Base-by-base conservation (phyloP, 2,888 invertebrate species). In the Idaea straminata region DNA sequence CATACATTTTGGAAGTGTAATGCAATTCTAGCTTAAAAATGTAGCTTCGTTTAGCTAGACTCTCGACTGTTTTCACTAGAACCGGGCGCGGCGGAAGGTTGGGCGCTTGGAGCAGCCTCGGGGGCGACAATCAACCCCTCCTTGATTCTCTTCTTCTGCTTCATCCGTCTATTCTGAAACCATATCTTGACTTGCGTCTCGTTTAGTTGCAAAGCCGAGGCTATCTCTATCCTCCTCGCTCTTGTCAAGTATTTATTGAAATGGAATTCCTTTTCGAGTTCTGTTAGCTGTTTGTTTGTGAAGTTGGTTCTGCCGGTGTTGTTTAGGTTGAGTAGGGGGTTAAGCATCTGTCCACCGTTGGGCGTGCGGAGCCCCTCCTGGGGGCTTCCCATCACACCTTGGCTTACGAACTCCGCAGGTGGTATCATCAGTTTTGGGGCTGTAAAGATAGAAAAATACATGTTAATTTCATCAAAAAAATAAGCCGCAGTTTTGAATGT, bases 91-190 rank as follows among this genome's bases (percentile, higher is more conserved):
- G 82, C 88, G 57, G 89, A 81, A 70, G 88, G 92, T 66, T 91
- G 80, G 69, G 86, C 80, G 36, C 89, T 80, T 0, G 93, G 92
- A 13, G 94, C 93, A 61, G 94, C 94, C 64, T 93, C 93, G 3
- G 93, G 87, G 0, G 92, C 88, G 0, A 89, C 89, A 72, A 97
- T 95, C 6, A 98, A 92, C 0, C 98, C 98, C 82, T 99, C 98
- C 92, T 99, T 99, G 94, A 98, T 97, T 72, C 98, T 94, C 85
- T 99, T 99, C 94, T 99, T 99, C 85, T 98, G 98, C 87, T 99
- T 99, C 99, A 99, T 99, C 78, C 99, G 94, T 75, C 99, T 94
- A 86, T 99, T 99, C 89, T 99, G 99, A 86, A 99, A 99, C 99
- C 99, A 99, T 76, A 99, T 99, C 91, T 99, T 98, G 57, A 97